Conservation (phyloP, 1,140 invertebrate genomes). For the Zaprionus taronus region DNA sequence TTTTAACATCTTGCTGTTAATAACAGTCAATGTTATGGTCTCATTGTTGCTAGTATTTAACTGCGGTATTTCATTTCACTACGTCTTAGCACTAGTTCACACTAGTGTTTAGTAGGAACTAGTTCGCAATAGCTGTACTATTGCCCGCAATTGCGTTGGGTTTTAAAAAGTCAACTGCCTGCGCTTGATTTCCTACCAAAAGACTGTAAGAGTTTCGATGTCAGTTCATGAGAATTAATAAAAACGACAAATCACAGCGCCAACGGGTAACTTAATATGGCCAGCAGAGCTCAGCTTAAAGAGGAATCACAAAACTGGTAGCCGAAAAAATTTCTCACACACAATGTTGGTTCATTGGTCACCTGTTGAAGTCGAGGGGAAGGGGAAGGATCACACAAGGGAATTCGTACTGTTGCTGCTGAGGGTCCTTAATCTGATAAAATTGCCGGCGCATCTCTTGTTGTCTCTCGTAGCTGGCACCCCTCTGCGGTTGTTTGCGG, state of each 20-base stretch:
- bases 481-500: constrained; percentile 61
- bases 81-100: constrained; percentile 7
- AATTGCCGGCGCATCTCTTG: constrained; percentile 71
- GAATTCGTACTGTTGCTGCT: constrained; percentile 29
- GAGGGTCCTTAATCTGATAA: constrained; percentile 76
- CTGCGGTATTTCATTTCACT: neutral
- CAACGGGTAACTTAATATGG: constrained; percentile 60
- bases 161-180: constrained; percentile 25
- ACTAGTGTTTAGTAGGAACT: constrained; percentile 11
- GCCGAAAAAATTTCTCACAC: constrained; percentile 73
- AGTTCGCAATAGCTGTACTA: constrained; percentile 17
- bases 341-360: constrained; percentile 56
- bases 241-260: constrained; percentile 74
- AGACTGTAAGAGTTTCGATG: constrained; percentile 42
- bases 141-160: neutral
- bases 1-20: constrained; percentile 12
- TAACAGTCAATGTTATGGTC: constrained; percentile 18
- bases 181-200: constrained; percentile 9
- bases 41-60: constrained; percentile 20
- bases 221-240: constrained; percentile 74
- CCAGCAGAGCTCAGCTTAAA: constrained; percentile 26
- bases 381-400: constrained; percentile 39
- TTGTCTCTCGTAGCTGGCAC: constrained; percentile 36
- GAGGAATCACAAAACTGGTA: constrained; percentile 40
- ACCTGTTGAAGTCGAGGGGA: constrained; percentile 64